Evolutionary conservation across 2,888 invertebrate species (phyloP), one percentile per base, ranked within the genome.

Genomic region (Sinelater perroti): DNA sequence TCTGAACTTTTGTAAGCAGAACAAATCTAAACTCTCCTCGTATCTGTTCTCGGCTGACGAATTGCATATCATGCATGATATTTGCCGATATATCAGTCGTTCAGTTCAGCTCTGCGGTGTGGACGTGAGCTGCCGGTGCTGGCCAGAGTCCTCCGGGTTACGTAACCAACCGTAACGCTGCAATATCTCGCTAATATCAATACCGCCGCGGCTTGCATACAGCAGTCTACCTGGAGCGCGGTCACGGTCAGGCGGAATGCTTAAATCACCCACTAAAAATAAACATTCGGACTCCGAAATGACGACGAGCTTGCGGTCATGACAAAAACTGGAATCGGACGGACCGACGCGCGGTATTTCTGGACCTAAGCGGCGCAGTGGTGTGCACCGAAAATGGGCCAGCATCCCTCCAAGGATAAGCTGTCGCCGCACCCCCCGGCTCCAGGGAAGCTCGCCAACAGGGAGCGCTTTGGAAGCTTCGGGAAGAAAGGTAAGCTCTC

Each of bases 371-470:
- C 20, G 38, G 31, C 35, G 20, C 14, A 53, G 35, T 45, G 46
- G 3, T 40, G 18, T 40, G 40, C 18, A 26, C 1, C 14, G 47
- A 84, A 80, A 75, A 89, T 89, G 89, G 89, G 89, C 70, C 88
- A 88, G 66, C 87, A 89, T 80, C 87, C 88, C 72, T 89, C 89
- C 58, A 89, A 89, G 81, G 88, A 88, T 78, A 88, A 88, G 79
- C 81, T 89, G 63, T 82, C 84, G 70, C 82, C 87, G 72, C 84
- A 85, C 65, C 82, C 83, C 69, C 87, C 88, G 31, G 87, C 83
- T 63, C 83, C 84, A 13, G 47, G 42, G 35, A 52, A 36, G n/a
- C n/a, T n/a, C 3, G 81, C 83, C 42, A 84, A 87, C 70, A 81
- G 87, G 61, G 88, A 88, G 75, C 80, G 87, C 71, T 88, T 87